Evolutionary conservation across 1,140 invertebrate species (phyloP).

Genomic region (Brachionus rotundiformis): DNA sequence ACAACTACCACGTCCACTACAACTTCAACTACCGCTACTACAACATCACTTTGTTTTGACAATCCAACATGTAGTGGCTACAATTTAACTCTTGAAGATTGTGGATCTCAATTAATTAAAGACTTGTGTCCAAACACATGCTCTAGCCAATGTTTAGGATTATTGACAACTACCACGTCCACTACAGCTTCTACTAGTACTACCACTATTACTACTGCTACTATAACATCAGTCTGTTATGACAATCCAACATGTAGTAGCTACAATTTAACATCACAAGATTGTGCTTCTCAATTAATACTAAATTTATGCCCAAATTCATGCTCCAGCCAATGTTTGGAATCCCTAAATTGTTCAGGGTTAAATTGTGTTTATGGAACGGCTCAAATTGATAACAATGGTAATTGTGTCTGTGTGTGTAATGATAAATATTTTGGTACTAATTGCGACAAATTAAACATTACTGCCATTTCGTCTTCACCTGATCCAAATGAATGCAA

Average conservation of each 20-base stretch:
- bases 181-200: background rate
- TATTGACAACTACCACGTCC: background rate
- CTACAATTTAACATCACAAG: background rate
- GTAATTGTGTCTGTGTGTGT: slow-evolving; percentile 3
- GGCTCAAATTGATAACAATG: background rate
- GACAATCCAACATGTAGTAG: background rate
- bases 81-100: background rate
- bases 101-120: background rate
- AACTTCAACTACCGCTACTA: background rate
- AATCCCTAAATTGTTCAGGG: background rate
- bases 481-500: background rate
- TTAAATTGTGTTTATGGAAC: slow-evolving; percentile 1
- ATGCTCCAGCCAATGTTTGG: background rate
- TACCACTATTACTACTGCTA: background rate
- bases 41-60: background rate
- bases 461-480: background rate
- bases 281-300: background rate
- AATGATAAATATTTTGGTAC: slow-evolving; percentile 8
- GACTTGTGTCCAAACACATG: background rate
- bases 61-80: background rate
- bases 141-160: background rate
- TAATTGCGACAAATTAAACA: background rate
- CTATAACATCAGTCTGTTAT: background rate
- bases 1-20: background rate
- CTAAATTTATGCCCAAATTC: background rate